Percentiles rank a stretch among this genome's conserved stretches.
Evolutionary conservation across 2,113 vertebrate species (phyloP).

Genomic region (Fregetta grallaria): DNA sequence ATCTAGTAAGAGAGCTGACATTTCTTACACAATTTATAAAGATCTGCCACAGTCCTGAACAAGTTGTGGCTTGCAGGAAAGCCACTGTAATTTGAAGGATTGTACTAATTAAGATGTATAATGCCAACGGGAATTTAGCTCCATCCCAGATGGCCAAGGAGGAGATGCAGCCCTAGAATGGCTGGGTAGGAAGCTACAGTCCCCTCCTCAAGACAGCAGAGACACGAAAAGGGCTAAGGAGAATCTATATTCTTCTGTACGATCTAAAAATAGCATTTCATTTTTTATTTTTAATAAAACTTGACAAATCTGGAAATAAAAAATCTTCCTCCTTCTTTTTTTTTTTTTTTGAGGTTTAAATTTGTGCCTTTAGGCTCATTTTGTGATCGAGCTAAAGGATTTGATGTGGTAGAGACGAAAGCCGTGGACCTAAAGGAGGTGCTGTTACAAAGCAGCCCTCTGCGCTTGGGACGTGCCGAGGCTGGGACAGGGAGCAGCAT

Average conservation of each 20-base stretch:
- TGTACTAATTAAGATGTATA: neutral
- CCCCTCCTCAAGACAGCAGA: neutral
- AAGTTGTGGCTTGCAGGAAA: neutral
- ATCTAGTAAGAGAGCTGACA: neutral
- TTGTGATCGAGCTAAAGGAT: neutral
- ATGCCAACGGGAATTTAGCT: neutral
- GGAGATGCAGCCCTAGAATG: neutral
- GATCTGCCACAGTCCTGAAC: neutral
- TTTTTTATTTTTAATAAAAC: neutral
- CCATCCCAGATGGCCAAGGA: neutral
- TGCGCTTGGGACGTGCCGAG: fast-evolving
- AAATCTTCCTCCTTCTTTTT: neutral
- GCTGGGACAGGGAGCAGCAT: fast-evolving
- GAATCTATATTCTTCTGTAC: neutral
- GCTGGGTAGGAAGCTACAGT: neutral
- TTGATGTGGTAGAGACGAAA: neutral
- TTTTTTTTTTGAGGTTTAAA: neutral
- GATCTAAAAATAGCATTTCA: neutral
- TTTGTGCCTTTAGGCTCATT: neutral
- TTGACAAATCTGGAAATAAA: neutral
- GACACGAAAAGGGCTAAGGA: neutral
- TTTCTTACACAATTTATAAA: neutral
- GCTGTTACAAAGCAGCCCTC: neutral
- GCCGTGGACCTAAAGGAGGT: neutral
- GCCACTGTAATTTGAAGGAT: neutral